These are phyloP conservation scores for Caenorhabditis japonica DNA, from an alignment of 2,888 invertebrate genomes.

Conservation along the genomic window DNA sequence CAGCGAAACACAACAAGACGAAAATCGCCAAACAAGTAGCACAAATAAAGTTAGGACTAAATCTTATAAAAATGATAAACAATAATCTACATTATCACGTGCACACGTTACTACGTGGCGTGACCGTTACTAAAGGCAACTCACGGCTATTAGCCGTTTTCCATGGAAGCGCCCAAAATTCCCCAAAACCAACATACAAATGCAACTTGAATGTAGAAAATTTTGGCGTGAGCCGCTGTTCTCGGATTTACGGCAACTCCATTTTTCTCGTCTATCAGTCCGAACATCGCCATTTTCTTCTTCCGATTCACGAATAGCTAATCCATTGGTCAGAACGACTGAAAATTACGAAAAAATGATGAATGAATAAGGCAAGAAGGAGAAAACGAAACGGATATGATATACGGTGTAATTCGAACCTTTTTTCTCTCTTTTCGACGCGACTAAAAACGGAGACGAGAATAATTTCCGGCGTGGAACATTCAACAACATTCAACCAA, in stretches of 20 bases:
- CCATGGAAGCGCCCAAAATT: neutral
- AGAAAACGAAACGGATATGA: slow-evolving; percentile 1
- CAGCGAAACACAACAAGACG: no score
- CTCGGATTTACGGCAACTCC: slow-evolving; percentile 4
- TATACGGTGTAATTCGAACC: slow-evolving; percentile 46
- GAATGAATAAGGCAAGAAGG: slow-evolving; percentile 27
- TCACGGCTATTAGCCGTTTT: no score
- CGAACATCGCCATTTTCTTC: slow-evolving; percentile 3
- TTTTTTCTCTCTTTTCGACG: neutral
- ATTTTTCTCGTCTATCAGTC: no score
- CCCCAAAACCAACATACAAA: slow-evolving; percentile 33
- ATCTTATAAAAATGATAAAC: no score
- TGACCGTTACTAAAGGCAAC: no score
- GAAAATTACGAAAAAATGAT: slow-evolving; percentile 18
- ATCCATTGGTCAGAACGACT: slow-evolving; percentile 10
- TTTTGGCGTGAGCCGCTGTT: slow-evolving; percentile 29
- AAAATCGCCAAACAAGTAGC: no score
- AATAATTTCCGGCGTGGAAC: no score
- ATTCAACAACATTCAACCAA: slow-evolving; percentile 29
- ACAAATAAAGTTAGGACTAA: no score
- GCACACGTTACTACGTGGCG: no score
- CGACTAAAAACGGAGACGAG: slow-evolving; percentile 1
- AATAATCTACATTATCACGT: no score
- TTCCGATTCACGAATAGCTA: slow-evolving; percentile 3
- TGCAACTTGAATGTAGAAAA: slow-evolving; percentile 43